phyloP scores from a whole-genome alignment of 23 tunicate species.

The Trididemnum clinides region DNA sequence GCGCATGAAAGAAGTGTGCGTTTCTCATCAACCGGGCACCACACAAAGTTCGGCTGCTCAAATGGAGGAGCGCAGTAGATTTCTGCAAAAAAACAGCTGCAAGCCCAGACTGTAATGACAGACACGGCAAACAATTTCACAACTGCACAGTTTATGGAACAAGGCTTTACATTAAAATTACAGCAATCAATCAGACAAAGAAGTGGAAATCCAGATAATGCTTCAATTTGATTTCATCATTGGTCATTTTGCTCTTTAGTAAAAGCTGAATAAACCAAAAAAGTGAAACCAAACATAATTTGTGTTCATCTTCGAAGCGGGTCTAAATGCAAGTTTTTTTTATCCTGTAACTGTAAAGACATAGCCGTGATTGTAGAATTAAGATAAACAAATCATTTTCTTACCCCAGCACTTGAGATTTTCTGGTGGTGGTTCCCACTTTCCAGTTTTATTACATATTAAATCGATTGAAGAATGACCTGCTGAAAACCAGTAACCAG shows the following conservation, averaged over 20 bases:
- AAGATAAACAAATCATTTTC: too few species aligned
- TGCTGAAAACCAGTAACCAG: slow-evolving; percentile 74
- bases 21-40: slow-evolving; percentile 22
- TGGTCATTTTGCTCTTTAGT: too few species aligned
- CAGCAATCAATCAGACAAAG: too few species aligned
- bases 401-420: slow-evolving; percentile 58
- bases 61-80: slow-evolving; percentile 49
- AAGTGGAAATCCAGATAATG: too few species aligned
- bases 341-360: not conserved
- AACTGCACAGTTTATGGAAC: too few species aligned
- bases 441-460: slow-evolving; percentile 59
- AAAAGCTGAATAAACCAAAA: too few species aligned
- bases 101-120: not conserved
- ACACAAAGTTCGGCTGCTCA: not conserved
- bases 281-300: too few species aligned
- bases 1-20: slow-evolving; percentile 38
- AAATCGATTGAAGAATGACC: not conserved
- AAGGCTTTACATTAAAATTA: too few species aligned
- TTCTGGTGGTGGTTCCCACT: slow-evolving; percentile 62
- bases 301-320: too few species aligned
- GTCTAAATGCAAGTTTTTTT: too few species aligned
- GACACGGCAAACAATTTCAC: too few species aligned
- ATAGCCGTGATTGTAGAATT: not conserved
- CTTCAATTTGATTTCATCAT: too few species aligned
- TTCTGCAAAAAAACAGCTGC: slow-evolving; percentile 17